phyloP scores from a whole-genome alignment of 2,113 vertebrate genomes.

The Phycodurus eques region DNA sequence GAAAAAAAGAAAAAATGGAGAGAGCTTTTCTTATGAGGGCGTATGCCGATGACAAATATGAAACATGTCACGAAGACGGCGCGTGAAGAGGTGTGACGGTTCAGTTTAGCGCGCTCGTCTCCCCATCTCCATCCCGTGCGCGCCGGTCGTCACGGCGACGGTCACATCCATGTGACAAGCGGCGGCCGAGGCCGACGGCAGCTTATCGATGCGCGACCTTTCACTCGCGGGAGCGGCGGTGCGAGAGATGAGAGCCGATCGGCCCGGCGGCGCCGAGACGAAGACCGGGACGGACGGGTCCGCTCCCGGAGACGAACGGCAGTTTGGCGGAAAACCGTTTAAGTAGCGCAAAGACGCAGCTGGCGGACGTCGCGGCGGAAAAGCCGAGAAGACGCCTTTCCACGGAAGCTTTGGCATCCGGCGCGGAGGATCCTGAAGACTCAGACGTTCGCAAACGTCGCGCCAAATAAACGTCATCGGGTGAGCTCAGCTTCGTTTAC shows the following conservation, averaged over 20 bases:
- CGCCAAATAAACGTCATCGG: no score
- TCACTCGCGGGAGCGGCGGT: conserved; percentile 46
- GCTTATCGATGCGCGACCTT: conserved; percentile 55
- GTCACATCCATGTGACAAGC: conserved; percentile 83
- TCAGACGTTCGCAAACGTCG: no score
- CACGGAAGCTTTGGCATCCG: no score
- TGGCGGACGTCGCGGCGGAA: not conserved
- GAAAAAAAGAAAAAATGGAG: no score
- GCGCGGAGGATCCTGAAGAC: no score
- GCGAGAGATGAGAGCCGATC: conserved; percentile 52
- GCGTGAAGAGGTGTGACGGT: conserved; percentile 3
- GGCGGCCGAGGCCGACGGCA: conserved; percentile 67
- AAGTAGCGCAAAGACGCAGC: conserved; percentile 1
- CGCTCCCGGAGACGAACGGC: conserved; percentile 2
- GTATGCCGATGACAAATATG: not conserved
- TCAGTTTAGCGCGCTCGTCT: conserved; percentile 27
- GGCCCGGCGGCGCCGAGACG: conserved; percentile 32
- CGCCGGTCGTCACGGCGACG: conserved; percentile 75
- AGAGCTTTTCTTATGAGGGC: not conserved
- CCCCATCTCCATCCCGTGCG: conserved; percentile 41
- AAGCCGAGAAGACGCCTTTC: no score
- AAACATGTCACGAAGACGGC: not conserved
- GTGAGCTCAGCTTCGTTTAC: no score
- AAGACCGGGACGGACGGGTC: conserved; percentile 53
- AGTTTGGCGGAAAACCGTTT: conserved; percentile 30